Percentiles rank a stretch among this genome's conserved stretches.
These are phyloP conservation scores for Sebastes miniatus DNA, from an alignment of 2,797 vertebrate species.

Conservation along the genomic window DNA sequence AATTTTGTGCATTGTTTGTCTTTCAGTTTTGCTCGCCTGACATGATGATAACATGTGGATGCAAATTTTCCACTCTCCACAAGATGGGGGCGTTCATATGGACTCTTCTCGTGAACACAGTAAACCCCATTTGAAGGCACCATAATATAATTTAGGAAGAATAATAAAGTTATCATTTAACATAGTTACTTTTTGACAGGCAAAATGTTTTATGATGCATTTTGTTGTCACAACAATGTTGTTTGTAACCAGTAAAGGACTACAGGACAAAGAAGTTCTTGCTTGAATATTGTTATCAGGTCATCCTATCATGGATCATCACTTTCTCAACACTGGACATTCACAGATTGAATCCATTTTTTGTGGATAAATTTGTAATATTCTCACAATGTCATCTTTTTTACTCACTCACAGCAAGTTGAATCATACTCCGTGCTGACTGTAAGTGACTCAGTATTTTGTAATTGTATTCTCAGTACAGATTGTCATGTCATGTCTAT, in stretches of 20 bases:
- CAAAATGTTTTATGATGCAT: not conserved
- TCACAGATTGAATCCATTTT: not conserved
- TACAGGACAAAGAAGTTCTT: not conserved
- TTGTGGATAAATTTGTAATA: not conserved
- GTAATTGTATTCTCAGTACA: not conserved
- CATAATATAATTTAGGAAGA: not conserved
- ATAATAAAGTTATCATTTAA: not conserved
- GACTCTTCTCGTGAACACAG: not conserved
- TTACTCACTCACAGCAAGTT: not conserved
- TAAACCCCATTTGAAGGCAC: not conserved
- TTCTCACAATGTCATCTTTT: not conserved
- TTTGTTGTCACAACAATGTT: not conserved
- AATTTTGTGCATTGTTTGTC: not conserved
- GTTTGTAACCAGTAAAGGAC: not conserved
- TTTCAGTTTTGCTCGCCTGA: not conserved
- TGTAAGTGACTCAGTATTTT: not conserved
- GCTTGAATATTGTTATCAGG: not conserved
- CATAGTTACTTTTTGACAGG: not conserved
- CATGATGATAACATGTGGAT: not conserved
- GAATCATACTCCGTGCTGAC: not conserved
- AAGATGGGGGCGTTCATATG: not conserved
- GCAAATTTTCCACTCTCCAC: too few relatives aligned
- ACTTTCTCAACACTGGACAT: not conserved
- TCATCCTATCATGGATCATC: not conserved
- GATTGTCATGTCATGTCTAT: not conserved